phyloP scores from a whole-genome alignment of 2,797 vertebrate species.

The Rhinichthys osculus region DNA sequence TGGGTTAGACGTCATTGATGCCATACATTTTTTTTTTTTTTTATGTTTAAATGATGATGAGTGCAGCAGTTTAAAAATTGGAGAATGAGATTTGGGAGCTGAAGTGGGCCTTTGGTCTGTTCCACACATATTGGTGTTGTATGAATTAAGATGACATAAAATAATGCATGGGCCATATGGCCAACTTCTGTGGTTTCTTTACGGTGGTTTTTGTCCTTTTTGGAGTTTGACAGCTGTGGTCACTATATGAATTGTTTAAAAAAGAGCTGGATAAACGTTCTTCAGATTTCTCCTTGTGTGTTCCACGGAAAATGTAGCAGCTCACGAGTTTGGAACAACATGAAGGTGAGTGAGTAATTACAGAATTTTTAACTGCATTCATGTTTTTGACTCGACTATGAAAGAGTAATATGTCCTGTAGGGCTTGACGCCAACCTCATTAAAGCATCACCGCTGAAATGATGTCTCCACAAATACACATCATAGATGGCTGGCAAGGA shows the following conservation, averaged over 20 bases:
- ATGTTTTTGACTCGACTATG: slow-evolving; percentile 26
- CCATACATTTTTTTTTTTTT: neutral
- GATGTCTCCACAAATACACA: slow-evolving; percentile 11
- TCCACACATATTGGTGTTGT: neutral
- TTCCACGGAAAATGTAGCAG: slow-evolving; percentile 25
- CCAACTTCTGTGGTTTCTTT: neutral
- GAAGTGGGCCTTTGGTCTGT: neutral
- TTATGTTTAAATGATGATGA: neutral
- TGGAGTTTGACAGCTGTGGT: slow-evolving; percentile 18
- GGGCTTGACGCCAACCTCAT: slow-evolving; percentile 19
- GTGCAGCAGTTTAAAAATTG: neutral
- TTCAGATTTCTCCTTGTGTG: slow-evolving; percentile 20
- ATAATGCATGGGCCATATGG: slow-evolving; percentile 2
- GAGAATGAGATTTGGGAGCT: neutral
- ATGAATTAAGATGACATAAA: neutral
- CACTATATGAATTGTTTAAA: slow-evolving; percentile 10
- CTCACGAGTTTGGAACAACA: slow-evolving; percentile 17
- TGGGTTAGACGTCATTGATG: neutral
- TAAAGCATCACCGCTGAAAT: slow-evolving; percentile 20
- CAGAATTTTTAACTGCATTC: slow-evolving; percentile 9
- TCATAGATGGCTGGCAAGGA: slow-evolving; percentile 31
- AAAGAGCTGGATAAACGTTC: neutral
- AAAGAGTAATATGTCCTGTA: slow-evolving; percentile 34
- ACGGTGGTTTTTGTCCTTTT: neutral
- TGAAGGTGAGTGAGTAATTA: slow-evolving; percentile 20